phyloP scores from a whole-genome alignment of 53 echinoderm and acorn worm species.

The Temnopleurus reevesii region DNA sequence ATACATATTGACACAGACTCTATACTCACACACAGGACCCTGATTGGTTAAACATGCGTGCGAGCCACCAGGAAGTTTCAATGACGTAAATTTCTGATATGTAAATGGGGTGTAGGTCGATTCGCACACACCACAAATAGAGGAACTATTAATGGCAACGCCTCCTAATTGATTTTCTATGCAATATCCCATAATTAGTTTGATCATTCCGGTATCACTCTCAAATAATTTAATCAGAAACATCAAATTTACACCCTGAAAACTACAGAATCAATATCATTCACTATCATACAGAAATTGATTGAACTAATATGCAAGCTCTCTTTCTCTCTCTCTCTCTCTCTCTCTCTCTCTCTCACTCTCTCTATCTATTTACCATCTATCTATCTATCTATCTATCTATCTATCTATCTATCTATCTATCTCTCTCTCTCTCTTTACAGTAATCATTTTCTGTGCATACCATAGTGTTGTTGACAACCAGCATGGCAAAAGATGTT shows the following conservation, averaged over 20 bases:
- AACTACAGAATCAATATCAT: background rate
- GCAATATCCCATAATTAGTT: background rate
- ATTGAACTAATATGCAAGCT: background rate
- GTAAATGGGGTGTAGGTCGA: background rate
- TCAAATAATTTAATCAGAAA: background rate
- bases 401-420: too few species aligned
- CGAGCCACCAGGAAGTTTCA: conserved; percentile 5
- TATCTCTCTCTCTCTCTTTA: too few species aligned
- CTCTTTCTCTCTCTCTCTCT: background rate
- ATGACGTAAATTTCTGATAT: conserved; percentile 16
- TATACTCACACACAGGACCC: background rate
- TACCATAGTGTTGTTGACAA: conserved; percentile 1
- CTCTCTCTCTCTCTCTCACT: background rate
- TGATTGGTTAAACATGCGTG: background rate
- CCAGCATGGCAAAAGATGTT: background rate
- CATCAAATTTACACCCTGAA: background rate
- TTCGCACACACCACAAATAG: background rate
- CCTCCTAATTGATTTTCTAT: background rate
- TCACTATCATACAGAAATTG: background rate
- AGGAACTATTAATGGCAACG: conserved; percentile 27
- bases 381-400: too few species aligned
- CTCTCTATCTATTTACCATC: too few species aligned
- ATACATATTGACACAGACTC: background rate
- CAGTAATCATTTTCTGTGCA: too few species aligned
- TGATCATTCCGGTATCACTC: background rate